These are phyloP conservation scores for Microctenopoma lineatum DNA, from an alignment of 2,797 vertebrate species.

Conservation along the genomic window DNA sequence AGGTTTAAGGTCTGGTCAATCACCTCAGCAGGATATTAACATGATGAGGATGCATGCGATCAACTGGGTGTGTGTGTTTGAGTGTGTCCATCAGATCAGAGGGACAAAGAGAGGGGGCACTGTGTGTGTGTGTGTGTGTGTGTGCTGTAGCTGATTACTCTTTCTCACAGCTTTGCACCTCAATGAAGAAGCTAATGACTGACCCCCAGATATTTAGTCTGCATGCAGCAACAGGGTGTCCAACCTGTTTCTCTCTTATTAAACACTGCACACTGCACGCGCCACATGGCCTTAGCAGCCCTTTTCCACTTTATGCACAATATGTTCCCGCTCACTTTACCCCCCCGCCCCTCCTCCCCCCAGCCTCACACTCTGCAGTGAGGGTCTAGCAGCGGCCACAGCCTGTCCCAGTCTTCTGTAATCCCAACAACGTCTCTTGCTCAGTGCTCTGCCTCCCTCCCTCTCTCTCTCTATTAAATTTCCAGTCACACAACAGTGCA, in stretches of 20 bases:
- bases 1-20: conserved; percentile 59
- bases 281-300: conserved; percentile 44
- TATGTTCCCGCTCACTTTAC: conserved; percentile 53
- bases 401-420: conserved; percentile 66
- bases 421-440: conserved; percentile 66
- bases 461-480: conserved; percentile 83
- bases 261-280: conserved; percentile 18
- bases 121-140: neutral
- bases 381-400: conserved; percentile 53
- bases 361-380: conserved; percentile 51
- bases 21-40: conserved; percentile 40
- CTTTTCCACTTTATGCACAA: conserved; percentile 58
- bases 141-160: conserved; percentile 44
- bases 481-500: conserved; percentile 89
- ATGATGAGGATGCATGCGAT: conserved; percentile 5
- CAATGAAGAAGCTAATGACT: conserved; percentile 29
- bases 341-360: conserved; percentile 1
- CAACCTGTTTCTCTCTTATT: conserved; percentile 48
- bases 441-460: conserved; percentile 60
- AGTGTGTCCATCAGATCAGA: conserved; percentile 49
- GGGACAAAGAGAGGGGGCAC: conserved; percentile 24
- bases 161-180: conserved; percentile 52
- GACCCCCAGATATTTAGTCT: conserved; percentile 41
- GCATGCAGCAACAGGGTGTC: conserved; percentile 57
- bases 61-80: conserved; percentile 25